Evolutionary conservation across 1,140 invertebrate genomes (phyloP), one percentile per base, ranked within the genome.

Genomic region (Hesperophylax magnus): DNA sequence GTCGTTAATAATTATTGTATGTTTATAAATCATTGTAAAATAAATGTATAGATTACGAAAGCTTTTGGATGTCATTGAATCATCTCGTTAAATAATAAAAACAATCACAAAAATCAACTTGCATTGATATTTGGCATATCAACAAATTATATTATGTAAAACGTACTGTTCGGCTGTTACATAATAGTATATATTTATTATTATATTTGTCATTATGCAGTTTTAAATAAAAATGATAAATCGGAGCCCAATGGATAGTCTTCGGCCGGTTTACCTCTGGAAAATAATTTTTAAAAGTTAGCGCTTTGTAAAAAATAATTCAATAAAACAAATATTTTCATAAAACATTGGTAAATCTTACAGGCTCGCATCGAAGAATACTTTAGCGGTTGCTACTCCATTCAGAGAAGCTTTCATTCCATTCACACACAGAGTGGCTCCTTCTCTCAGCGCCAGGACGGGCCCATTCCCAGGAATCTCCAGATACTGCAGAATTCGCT

Each of bases 371-470:
- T 47, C 39, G 56, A 18, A 58, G 56, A 96, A 96, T 14, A 96
- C 86, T 84, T 92, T 92, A 6, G 94, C 94, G 83, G 89, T 88
- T 80, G 89, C 87, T 18, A 92, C 85, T 27, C 95, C 95, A 85
- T 92, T 91, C 3, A 96, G 85, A 22, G 87, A 90, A 20, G 92
- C 91, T 58, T 87, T 88, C 81, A 93, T 87, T 39, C 92, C 93
- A 84, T 93, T 88, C 4, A 96, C 91, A 69, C 91, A 86, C 39
- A 96, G 86, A 78, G 92, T 92, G 77, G 91, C 91, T 7, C 95
- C 95, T 90, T 96, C 95, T 85, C 92, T 89, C 7, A 96, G 87
- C 2, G 93, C 95, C 63, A 96, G 86, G 15, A 95, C 94, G 20
- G 91, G 89, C 9, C 89, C 90, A 9, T 87, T 86, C 81, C 91